Percentiles rank a stretch among this genome's conserved stretches.
These are phyloP conservation scores for Nematostella vectensis DNA, from an alignment of 92 coral and sea anemone species.

Conservation along the genomic window DNA sequence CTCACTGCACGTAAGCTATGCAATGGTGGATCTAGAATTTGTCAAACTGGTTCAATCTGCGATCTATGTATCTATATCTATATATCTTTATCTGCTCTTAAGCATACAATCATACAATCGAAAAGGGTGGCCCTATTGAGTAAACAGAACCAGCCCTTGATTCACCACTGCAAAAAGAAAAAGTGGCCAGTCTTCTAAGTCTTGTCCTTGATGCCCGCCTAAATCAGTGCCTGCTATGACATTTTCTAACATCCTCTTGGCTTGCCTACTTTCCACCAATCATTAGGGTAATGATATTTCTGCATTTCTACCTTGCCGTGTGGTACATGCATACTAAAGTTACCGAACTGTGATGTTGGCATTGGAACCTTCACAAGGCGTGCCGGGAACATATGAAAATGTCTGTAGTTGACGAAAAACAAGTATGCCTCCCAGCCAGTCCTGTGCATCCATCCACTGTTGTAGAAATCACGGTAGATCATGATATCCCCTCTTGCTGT, in stretches of 20 bases:
- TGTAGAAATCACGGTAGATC: constrained; percentile 54
- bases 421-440: constrained; percentile 62
- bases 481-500: constrained; percentile 67
- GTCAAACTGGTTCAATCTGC: no score
- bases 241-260: constrained; percentile 49
- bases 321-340: constrained; percentile 47
- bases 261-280: constrained; percentile 64
- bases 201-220: no score
- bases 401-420: constrained; percentile 65
- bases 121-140: no score
- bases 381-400: constrained; percentile 66
- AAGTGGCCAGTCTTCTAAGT: no score
- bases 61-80: no score
- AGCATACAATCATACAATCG: no score
- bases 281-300: constrained; percentile 66
- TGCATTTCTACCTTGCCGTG: constrained; percentile 59
- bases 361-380: constrained; percentile 45
- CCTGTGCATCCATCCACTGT: constrained; percentile 59
- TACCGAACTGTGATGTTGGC: constrained; percentile 45
- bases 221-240: no score
- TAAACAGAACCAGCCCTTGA: no score
- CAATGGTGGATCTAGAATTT: no score
- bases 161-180: no score
- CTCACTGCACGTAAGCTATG: no score
- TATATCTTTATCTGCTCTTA: no score